Conservation (phyloP, 2,888 invertebrate genomes). For the Drymonia ruficornis region DNA sequence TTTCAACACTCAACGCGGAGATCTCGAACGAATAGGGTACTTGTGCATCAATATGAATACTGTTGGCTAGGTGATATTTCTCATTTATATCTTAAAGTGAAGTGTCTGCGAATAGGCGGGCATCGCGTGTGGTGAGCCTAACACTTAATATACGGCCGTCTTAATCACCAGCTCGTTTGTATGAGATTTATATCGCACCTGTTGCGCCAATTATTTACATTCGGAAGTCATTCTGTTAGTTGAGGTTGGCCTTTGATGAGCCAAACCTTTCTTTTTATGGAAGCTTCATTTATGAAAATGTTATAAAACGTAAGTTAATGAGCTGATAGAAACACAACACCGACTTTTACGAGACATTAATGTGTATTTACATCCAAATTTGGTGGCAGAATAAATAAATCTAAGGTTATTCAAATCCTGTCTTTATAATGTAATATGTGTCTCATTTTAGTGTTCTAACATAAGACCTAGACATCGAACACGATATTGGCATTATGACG, state of each 20-base stretch:
- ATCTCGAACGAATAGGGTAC: conserved; percentile 17
- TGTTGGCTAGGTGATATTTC: conserved; percentile 26
- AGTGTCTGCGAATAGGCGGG: conserved; percentile 52
- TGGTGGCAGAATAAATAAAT: not conserved
- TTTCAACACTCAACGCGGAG: conserved; percentile 19
- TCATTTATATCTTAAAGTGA: conserved; percentile 44
- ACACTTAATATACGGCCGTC: conserved; percentile 72
- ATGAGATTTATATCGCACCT: conserved; percentile 77
- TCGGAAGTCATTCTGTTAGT: conserved; percentile 67
- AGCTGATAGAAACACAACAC: conserved; percentile 2
- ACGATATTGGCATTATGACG: conserved; percentile 40
- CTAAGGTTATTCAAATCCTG: not conserved
- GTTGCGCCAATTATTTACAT: conserved; percentile 80
- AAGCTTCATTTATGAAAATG: not conserved
- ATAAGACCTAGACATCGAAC: conserved; percentile 28
- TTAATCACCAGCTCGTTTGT: conserved; percentile 76
- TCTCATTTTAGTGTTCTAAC: conserved; percentile 24
- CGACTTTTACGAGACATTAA: not conserved
- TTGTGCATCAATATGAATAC: conserved; percentile 35
- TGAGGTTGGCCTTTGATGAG: conserved; percentile 22
- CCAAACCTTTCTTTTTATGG: not conserved
- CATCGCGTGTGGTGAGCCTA: conserved; percentile 65
- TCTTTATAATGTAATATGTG: conserved; percentile 13
- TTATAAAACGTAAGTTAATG: conserved; percentile 7
- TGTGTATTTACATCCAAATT: not conserved